phyloP scores from a whole-genome alignment of 2,113 vertebrate species.

The Apaloderma vittatum region DNA sequence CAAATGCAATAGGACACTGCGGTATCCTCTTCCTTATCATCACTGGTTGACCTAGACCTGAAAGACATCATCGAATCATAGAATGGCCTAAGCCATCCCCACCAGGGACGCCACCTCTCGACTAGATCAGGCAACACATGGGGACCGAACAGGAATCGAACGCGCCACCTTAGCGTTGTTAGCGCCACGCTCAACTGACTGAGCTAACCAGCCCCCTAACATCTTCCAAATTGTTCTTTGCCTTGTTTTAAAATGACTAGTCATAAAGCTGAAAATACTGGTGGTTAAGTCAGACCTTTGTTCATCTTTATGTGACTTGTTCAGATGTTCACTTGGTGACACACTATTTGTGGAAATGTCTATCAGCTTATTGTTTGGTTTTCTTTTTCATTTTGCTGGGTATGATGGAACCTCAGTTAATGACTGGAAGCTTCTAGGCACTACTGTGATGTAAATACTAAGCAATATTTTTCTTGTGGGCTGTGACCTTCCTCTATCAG shows the following conservation, averaged over 20 bases:
- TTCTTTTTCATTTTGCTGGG: background rate
- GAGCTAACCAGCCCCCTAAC: too few relatives aligned
- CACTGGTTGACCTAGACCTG: background rate
- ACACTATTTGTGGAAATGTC: background rate
- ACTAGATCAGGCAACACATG: too few relatives aligned
- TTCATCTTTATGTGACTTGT: background rate
- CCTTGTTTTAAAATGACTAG: background rate
- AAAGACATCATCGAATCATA: too few relatives aligned
- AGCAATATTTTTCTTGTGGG: background rate
- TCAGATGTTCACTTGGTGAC: background rate
- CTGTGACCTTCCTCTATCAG: background rate
- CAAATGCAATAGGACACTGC: background rate
- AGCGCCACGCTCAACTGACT: too few relatives aligned
- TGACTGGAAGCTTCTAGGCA: background rate
- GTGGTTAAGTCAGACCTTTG: background rate
- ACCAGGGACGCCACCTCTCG: too few relatives aligned
- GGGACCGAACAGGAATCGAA: too few relatives aligned
- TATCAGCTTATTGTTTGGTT: rapidly evolving
- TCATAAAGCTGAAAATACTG: background rate
- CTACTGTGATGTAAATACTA: background rate
- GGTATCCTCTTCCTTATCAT: background rate
- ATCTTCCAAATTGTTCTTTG: background rate
- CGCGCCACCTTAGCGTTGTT: too few relatives aligned
- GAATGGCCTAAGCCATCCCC: too few relatives aligned
- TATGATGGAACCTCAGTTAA: background rate